Evolutionary conservation across 2,113 vertebrate species (phyloP), one percentile per base, ranked within the genome.

Genomic region (Sprattus sprattus): DNA sequence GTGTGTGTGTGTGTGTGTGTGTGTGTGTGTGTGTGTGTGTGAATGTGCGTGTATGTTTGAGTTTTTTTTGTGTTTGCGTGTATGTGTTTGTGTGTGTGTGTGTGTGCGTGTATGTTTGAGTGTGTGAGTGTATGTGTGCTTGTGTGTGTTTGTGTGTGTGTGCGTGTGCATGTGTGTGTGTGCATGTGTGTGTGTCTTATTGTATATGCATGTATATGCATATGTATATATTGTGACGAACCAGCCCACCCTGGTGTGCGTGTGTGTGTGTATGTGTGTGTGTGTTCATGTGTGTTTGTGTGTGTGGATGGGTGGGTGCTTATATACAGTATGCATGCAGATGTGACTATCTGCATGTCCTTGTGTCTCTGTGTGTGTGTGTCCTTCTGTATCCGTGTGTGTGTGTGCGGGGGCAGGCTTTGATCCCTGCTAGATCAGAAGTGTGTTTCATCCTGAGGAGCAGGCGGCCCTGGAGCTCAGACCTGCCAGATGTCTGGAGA

Each of bases 401-500:
- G 88, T 89, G 92, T 78, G 86, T 86, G 83, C 81, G 75, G 88
- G 93, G 93, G 93, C 89, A 92, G 88, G 89, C 94, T 94, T 94
- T 94, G 94, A 95, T 94, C 93, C 91, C 90, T 13, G 45, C 90
- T 67, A 92, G 89, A 93, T 94, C 92, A 93, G 91, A 94, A 88
- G 90, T 90, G 16, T 54, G 7, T 32, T 87, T 60, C 39, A 83
- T 92, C 90, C 90, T 46, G 87, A 90, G 92, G 91, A 91, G 89
- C 89, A 89, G 89, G 82, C 64, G 92, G 90, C 92, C 92, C 88
- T 90, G 86, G 89, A 89, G 92, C 91, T 90, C 87, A 88, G 90
- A 91, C 89, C 92, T 83, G 91, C 95, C 94, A 95, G 93, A 95
- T 95, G 94, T 95, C 92, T 92, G 89, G 91, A 94, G 92, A 92